Base-by-base conservation (phyloP, 2,888 invertebrate genomes). In the Aleiodes testaceus region DNA sequence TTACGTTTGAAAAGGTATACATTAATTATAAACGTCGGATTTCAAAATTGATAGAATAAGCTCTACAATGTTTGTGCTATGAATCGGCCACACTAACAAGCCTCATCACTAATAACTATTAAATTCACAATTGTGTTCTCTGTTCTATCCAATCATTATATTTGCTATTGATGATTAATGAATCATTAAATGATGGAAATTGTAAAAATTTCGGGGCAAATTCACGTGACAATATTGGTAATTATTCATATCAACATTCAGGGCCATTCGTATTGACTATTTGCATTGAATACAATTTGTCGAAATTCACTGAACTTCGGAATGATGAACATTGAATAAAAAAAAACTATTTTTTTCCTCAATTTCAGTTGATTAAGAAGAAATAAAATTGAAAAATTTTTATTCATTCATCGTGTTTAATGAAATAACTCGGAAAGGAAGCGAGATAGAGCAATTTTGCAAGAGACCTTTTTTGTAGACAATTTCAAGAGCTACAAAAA, bases 121-220 rank as follows among this genome's bases (percentile, higher is more conserved):
- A 49, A 14, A 49, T 49, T 49, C 14, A 49, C 49, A 49, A 49
- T 49, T 6, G 49, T 36, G 9, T 36, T 2, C 36, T 11, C 36
- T 36, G 36, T 36, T 36, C 49, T 49, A 16, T n/a, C 6, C 14
- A 49, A 49, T 49, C 16, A 49, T 49, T 12, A 49, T 49, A 49
- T 49, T 49, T 49, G 49, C 49, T 16, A 16, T 49, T n/a, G 14
- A 49, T 49, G 49, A 49, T 49, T n/a, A 49, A 49, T 49, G 49
- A 49, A 16, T 49, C 49, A 49, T 49, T 49, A 49, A 49, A 14
- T 16, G 49, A 14, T 16, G 1, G 49, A 49, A 36, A 14, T 16
- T 16, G 49, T n/a, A 49, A 49, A 49, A 49, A 16, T 6, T 7
- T 49, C n/a, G 14, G 5, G 16, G 2, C 4, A 16, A n/a, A 49